Base-by-base conservation (phyloP, 2,113 vertebrate genomes). In the Brachyhypopomus occidentalis region DNA sequence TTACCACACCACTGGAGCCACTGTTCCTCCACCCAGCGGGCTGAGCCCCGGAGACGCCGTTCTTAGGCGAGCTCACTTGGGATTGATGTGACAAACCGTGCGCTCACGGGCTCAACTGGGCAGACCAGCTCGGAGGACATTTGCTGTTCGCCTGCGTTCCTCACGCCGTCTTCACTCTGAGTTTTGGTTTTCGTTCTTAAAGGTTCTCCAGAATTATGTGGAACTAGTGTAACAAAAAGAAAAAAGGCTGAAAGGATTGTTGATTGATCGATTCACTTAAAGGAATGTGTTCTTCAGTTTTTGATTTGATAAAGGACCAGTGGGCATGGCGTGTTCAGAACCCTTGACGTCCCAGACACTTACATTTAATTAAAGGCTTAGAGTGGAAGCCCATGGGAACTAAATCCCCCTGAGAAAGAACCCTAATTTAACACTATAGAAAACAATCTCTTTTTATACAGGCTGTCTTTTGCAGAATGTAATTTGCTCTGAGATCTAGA, bases 321-420 rank as follows among this genome's bases (percentile, higher is more conserved):
- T 41, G 36, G 66, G 12, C 66, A 70, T 70, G 66, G n/a, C 66
- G 41, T 22, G 66, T 34, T 41, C 8, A n/a, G 36, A n/a, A 41
- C 41, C 66, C 20, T 34, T 70, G 36, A 41, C 34, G 19, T 70
- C 66, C 36, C 34, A 70, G 7, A 41, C 66, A n/a, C 66, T 70
- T 70, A 41, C 20, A 70, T 70, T 70, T 70, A 70, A 70, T 70
- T 41, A 70, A 70, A 70, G 5, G 66, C 66, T 70, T 70, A 41
- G 66, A 70, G 36, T 20, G 66, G 66, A 41, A 70, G 66, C 66
- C 66, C 41, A 38, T 70, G 66, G 66, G 66, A 70, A 11, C 66
- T 11, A 34, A 70, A 41, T 70, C 66, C 38, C 34, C 36, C 66
- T n/a, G 34, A 41, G 66, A 12, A 70, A 41, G 17, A 20, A 52